Evolutionary conservation across 2,888 invertebrate species (phyloP).

Genomic region (Drosophila recens): DNA sequence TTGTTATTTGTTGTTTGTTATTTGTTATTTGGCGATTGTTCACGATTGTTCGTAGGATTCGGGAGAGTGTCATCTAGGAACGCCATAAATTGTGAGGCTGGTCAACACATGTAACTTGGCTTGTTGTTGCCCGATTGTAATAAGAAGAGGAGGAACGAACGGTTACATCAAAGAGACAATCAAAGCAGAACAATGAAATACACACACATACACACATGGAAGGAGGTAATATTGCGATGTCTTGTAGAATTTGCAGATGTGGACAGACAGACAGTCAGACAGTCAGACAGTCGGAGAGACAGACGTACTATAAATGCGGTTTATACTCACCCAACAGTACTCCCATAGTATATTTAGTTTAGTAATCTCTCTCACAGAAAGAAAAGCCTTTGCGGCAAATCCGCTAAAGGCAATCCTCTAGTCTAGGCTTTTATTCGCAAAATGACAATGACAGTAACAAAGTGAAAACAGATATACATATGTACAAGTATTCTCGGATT

Average conservation of each 20-base stretch:
- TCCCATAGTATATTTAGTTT: background rate
- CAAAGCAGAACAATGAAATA: conserved; percentile 60
- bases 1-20: conserved; percentile 33
- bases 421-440: background rate
- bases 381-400: conserved; percentile 5
- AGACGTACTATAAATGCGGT: background rate
- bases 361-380: background rate
- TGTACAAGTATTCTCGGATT: background rate
- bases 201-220: conserved; percentile 13
- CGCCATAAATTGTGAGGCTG: conserved; percentile 63
- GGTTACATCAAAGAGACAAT: conserved; percentile 70
- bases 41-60: conserved; percentile 33
- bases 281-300: background rate
- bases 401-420: background rate
- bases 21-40: conserved; percentile 47
- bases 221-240: conserved; percentile 7
- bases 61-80: conserved; percentile 56
- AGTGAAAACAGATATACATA: conserved; percentile 24
- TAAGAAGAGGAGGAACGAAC: conserved; percentile 51
- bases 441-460: conserved; percentile 29
- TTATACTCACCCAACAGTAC: background rate
- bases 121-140: conserved; percentile 40
- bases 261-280: background rate
- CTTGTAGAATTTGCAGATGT: conserved; percentile 5
- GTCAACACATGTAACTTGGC: conserved; percentile 25